These are phyloP conservation scores for Pogona vitticeps DNA, from an alignment of 2,113 vertebrate genomes.

Conservation along the genomic window DNA sequence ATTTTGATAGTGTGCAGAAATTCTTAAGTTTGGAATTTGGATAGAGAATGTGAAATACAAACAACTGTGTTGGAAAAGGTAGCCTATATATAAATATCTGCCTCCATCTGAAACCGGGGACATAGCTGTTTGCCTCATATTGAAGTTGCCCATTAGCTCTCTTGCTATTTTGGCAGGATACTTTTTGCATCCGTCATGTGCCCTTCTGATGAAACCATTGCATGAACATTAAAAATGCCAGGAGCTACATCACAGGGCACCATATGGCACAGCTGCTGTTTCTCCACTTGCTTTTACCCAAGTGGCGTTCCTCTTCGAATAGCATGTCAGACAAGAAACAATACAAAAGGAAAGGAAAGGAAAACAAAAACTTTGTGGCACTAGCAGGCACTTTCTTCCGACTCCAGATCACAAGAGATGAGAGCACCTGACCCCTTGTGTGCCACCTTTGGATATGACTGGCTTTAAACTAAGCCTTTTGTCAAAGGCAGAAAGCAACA, in stretches of 20 bases:
- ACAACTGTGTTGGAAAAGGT: not conserved
- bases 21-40: no score
- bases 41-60: not conserved
- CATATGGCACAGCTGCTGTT: not conserved
- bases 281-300: not conserved
- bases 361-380: no score
- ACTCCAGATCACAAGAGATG: not conserved
- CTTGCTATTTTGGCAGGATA: not conserved
- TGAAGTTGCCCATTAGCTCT: not conserved
- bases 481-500: conserved; percentile 1
- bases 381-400: not conserved
- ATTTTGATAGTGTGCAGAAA: no score
- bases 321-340: no score
- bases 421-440: not conserved
- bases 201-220: not conserved
- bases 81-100: no score
- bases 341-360: no score
- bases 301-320: not conserved
- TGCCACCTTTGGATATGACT: not conserved
- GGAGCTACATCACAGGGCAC: not conserved
- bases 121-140: not conserved
- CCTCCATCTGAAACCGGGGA: not conserved
- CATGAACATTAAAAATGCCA: conserved; percentile 9
- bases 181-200: not conserved
- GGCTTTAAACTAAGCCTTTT: conserved; percentile 17